Base-by-base conservation (phyloP, 2,797 vertebrate genomes). In the Tolypeutes matacus region DNA sequence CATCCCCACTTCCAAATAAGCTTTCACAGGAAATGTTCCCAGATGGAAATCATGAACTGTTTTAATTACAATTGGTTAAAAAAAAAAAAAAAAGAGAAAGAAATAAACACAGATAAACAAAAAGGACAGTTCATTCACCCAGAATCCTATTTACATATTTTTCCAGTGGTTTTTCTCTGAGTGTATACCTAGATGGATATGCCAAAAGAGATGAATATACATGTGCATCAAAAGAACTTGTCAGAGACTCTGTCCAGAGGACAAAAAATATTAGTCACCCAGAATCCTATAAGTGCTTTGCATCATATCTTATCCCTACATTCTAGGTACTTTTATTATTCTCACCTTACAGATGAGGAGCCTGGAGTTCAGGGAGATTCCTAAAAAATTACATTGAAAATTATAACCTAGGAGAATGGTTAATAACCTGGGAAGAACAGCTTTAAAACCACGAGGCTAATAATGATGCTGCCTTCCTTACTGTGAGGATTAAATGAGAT, bases 341-440 rank as follows among this genome's bases (percentile, higher is more conserved):
- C 34, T 21, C 25, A 27, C 60, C 13, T 18, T 56, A 56, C 21
- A 56, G 53, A 56, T 5, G 5, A 56, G 53, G 34, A 36, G 20
- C 20, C 9, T 39, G 8, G 0, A 3, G 36, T 39, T 39, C 39
- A 58, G 14, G 6, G 0, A 1, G 0, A 0, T 13, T 58, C 70
- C 13, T 76, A 34, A 21, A 29, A 46, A 67, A n/a, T 49, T 58
- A 21, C 60, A 46, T 5, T 15, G 81, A 75, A 56, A 67, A 65
- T 46, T 25, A 42, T 42, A 29, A 62, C 53, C 18, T n/a, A 60
- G 53, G 53, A 56, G 53, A 56, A 56, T 20, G 18, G 53, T 31
- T 46, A 60, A 56, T n/a, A 56, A 65, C 34, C 58, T n/a, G 58
- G 80, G 36, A 58, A 21, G 84, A 56, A 67, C 11, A 58, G 60